These are phyloP conservation scores for Chrysoperla carnea DNA, from an alignment of 1,140 invertebrate genomes.

Conservation along the genomic window DNA sequence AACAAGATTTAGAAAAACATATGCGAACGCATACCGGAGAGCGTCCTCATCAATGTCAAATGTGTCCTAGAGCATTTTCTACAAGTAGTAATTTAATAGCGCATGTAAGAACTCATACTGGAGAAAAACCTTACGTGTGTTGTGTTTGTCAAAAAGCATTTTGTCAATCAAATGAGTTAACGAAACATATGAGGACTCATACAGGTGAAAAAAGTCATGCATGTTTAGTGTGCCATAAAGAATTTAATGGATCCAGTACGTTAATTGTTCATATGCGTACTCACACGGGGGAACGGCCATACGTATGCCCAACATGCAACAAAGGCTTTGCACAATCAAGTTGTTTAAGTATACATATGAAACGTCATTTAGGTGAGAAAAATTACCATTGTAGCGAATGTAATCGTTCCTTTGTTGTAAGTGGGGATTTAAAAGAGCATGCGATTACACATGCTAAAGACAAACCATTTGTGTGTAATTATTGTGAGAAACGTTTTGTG, in stretches of 20 bases:
- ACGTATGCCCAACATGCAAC: constrained; percentile 14
- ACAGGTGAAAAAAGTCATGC: constrained; percentile 27
- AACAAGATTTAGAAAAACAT: constrained; percentile 35
- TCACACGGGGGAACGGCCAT: constrained; percentile 18
- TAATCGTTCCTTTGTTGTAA: constrained; percentile 22
- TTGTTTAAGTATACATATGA: constrained; percentile 18
- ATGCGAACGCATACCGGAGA: constrained; percentile 32
- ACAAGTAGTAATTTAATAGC: constrained; percentile 32
- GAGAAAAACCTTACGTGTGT: constrained; percentile 24
- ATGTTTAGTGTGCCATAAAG: constrained; percentile 25
- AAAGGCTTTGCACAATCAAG: constrained; percentile 19
- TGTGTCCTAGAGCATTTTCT: constrained; percentile 33
- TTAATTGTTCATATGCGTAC: constrained; percentile 14
- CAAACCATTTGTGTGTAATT: constrained; percentile 10
- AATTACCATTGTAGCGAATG: constrained; percentile 23
- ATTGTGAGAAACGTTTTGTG: constrained; percentile 10
- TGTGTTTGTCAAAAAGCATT: constrained; percentile 26
- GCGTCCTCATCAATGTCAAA: constrained; percentile 31
- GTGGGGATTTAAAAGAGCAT: constrained; percentile 18
- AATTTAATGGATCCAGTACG: constrained; percentile 20
- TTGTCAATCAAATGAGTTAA: constrained; percentile 23
- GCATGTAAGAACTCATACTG: constrained; percentile 31
- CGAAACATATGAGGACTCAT: constrained; percentile 25
- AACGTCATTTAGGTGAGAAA: constrained; percentile 13
- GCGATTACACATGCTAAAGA: constrained; percentile 7